Base-by-base conservation (phyloP, 1,140 invertebrate species). In the Myzus persicae region DNA sequence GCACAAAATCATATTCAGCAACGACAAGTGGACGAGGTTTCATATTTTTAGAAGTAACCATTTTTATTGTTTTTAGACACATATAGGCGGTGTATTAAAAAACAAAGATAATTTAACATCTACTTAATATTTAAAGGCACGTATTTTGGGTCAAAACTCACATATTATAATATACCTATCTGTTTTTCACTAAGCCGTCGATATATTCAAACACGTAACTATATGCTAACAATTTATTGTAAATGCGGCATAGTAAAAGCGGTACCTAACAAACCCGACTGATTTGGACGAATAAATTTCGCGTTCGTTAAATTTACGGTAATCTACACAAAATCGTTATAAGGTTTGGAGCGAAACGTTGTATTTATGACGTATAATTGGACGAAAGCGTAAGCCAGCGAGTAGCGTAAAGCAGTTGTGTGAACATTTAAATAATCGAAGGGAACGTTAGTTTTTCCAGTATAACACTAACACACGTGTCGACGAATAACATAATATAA, bases 381-480 rank as follows among this genome's bases (percentile, higher is more conserved):
- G 20, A 88, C n/a, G 44, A 48, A 88, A 88, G 20, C 44, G 31
- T 48, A 85, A 85, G 38, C 24, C 20, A 38, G 76, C 59, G 31
- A 84, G 8, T 84, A 42, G n/a, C n/a, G n/a, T n/a, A n/a, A n/a
- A n/a, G n/a, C 5, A 44, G 9, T 85, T 44, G n/a, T 88, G 18
- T 24, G 22, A 48, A 48, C 22, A 48, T 89, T 24, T 38, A 26
- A 54, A 54, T 24, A 89, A 54, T 89, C 36, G 22, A 54, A 4
- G 3, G 48, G 24, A 51, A 54, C 38, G 36, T 54, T 89, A 40
- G 36, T 89, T 89, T 87, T 89, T 89, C 46, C 88, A 36, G 88
- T 26, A n/a, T n/a, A 91, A 76, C 59, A n/a, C 26, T 14, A 31
- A 81, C 31, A 91, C 59, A 92, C 91, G 91, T 92, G 91, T 92